phyloP scores from a whole-genome alignment of 2,888 invertebrate species.

The Morpho helenor region DNA sequence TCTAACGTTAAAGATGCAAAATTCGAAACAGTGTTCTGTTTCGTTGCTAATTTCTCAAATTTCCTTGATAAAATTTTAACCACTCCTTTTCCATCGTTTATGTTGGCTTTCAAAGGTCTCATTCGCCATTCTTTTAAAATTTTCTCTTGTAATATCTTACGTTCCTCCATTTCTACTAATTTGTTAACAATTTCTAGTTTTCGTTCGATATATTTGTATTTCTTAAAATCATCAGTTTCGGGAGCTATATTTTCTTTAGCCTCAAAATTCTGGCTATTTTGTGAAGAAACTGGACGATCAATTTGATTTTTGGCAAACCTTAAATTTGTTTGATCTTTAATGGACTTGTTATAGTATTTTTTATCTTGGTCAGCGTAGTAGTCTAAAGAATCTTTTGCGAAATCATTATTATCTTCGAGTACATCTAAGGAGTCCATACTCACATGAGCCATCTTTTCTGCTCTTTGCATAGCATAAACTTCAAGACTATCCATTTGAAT shows the following conservation, averaged over 20 bases:
- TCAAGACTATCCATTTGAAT: constrained; percentile 82
- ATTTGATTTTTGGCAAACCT: constrained; percentile 49
- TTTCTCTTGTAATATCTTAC: constrained; percentile 82
- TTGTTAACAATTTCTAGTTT: constrained; percentile 86
- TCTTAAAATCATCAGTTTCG: constrained; percentile 75
- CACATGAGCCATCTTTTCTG: constrained; percentile 63
- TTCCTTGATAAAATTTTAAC: constrained; percentile 85
- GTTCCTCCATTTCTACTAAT: constrained; percentile 83
- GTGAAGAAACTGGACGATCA: constrained; percentile 38
- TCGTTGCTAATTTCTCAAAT: constrained; percentile 83
- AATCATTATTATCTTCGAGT: constrained; percentile 59
- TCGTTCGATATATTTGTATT: constrained; percentile 82
- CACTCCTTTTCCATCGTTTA: constrained; percentile 80
- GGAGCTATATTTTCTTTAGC: constrained; percentile 66
- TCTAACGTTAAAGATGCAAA: constrained; percentile 69
- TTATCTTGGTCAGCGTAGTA: constrained; percentile 70
- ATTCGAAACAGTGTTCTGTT: constrained; percentile 71
- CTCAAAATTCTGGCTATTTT: constrained; percentile 46
- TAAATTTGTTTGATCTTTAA: constrained; percentile 57
- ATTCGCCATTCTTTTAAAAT: constrained; percentile 80
- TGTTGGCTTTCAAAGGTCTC: constrained; percentile 80
- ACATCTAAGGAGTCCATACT: constrained; percentile 76
- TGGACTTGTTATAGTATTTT: constrained; percentile 48
- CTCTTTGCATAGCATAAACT: constrained; percentile 69
- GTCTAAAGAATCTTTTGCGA: constrained; percentile 71